phyloP scores from a whole-genome alignment of 2,888 invertebrate genomes.

The Myopa tessellatipennis region DNA sequence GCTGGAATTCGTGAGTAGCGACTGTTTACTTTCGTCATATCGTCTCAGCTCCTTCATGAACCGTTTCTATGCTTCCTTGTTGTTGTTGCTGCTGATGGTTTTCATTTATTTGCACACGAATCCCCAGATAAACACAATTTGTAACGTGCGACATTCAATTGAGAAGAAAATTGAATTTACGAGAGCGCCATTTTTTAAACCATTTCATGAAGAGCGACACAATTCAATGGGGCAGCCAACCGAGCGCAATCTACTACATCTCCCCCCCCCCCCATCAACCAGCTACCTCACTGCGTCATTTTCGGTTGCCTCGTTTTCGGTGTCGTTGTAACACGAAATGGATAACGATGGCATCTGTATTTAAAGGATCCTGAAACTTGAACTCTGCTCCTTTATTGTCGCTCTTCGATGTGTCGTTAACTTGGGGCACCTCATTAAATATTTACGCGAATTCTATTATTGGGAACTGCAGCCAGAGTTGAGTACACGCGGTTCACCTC shows the following conservation, averaged over 20 bases:
- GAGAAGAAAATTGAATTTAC: constrained; percentile 60
- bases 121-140: constrained; percentile 53
- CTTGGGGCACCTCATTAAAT: neutral
- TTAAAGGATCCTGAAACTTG: neutral
- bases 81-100: constrained; percentile 33
- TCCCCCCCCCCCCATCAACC: neutral
- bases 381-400: neutral
- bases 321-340: too few relatives aligned
- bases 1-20: constrained; percentile 37
- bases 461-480: too few relatives aligned
- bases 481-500: too few relatives aligned
- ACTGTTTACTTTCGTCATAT: constrained; percentile 46
- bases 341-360: neutral
- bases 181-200: constrained; percentile 49
- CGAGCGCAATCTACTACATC: neutral
- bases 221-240: neutral
- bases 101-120: constrained; percentile 52
- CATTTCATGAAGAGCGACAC: constrained; percentile 32
- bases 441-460: neutral
- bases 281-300: too few relatives aligned
- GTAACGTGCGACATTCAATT: constrained; percentile 58
- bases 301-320: too few relatives aligned
- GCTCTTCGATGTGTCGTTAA: neutral
- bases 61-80: neutral
- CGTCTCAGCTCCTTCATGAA: constrained; percentile 41